phyloP scores from a whole-genome alignment of 2,888 invertebrate genomes.

The Phortica okadai region DNA sequence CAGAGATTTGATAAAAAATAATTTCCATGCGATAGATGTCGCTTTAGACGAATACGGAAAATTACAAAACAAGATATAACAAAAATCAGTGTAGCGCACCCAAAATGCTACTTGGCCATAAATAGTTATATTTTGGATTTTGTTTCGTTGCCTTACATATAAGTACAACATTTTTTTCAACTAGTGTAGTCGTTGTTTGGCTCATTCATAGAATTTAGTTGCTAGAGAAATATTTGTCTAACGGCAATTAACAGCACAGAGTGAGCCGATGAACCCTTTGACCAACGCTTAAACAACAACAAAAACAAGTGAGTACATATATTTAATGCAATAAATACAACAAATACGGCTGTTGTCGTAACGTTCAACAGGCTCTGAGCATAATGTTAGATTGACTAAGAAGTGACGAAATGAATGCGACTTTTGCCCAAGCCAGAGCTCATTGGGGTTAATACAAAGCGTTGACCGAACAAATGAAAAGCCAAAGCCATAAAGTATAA shows the following conservation, averaged over 20 bases:
- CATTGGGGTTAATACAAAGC: slow-evolving; percentile 44
- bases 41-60: no score
- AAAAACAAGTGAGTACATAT: not conserved
- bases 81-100: no score
- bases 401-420: slow-evolving; percentile 7
- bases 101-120: no score
- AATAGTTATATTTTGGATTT: no score
- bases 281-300: not conserved
- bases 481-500: not conserved
- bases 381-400: not conserved
- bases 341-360: not conserved
- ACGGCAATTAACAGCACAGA: not conserved
- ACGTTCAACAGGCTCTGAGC: not conserved
- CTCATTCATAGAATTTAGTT: not conserved
- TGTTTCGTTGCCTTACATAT: no score
- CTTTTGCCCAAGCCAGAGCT: slow-evolving; percentile 51
- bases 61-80: no score
- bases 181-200: not conserved
- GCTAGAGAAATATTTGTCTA: not conserved
- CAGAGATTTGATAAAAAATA: no score
- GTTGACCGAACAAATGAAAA: not conserved
- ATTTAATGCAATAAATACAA: not conserved
- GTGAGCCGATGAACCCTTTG: not conserved
- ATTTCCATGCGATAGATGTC: no score
- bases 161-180: no score